Percentiles rank a stretch among this genome's conserved stretches.
These are phyloP conservation scores for Xenops minutus DNA, from an alignment of 2,797 vertebrate species.

Conservation along the genomic window DNA sequence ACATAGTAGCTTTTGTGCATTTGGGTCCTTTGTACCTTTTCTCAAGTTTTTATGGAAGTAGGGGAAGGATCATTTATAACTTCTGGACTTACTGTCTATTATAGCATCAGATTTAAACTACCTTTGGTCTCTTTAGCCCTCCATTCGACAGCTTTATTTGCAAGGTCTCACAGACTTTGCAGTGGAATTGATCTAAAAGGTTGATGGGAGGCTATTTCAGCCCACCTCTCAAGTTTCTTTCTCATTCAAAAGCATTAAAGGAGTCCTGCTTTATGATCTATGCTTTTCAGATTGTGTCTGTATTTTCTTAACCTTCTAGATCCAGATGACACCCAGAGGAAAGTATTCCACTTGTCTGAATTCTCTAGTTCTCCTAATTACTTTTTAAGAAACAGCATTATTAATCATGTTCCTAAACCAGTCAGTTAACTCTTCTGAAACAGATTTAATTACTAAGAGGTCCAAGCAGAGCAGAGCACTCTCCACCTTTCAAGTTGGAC, in stretches of 20 bases:
- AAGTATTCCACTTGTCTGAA: slow-evolving; percentile 9
- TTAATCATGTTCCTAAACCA: slow-evolving; percentile 24
- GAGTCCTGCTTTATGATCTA: not conserved
- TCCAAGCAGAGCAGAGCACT: slow-evolving; percentile 18
- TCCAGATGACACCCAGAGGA: not conserved
- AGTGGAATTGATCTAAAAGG: not conserved
- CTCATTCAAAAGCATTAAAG: not conserved
- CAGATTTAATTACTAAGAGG: slow-evolving; percentile 41
- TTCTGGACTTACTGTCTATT: not conserved
- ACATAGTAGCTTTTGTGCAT: not conserved
- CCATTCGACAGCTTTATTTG: not conserved
- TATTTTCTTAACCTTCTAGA: slow-evolving; percentile 14
- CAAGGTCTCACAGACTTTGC: not conserved
- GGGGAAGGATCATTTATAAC: not conserved
- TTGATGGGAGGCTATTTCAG: not conserved
- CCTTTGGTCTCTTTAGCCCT: not conserved
- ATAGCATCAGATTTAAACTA: not conserved
- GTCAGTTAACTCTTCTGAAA: slow-evolving; percentile 2
- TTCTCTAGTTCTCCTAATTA: slow-evolving; percentile 25
- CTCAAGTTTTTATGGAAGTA: not conserved
- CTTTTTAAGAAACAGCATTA: slow-evolving; percentile 34
- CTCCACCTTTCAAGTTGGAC: slow-evolving; percentile 11
- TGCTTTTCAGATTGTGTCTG: not conserved
- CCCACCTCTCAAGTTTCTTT: not conserved
- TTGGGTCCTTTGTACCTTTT: not conserved